Percentiles rank a stretch among this genome's conserved stretches.
Evolutionary conservation across 2,888 invertebrate genomes (phyloP).

Genomic region (Mythimna pallens): DNA sequence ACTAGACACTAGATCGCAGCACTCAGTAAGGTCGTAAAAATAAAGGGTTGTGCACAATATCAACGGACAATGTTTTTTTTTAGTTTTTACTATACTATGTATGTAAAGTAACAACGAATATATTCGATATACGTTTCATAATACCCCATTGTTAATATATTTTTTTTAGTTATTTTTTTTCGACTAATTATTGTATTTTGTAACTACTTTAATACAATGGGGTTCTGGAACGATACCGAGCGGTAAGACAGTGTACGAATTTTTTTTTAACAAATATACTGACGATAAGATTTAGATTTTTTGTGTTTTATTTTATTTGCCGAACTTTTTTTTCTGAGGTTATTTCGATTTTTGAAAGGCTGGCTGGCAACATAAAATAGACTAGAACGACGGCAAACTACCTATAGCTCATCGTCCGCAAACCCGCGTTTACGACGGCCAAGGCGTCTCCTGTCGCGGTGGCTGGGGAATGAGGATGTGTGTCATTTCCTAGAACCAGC

Average conservation of each 20-base stretch:
- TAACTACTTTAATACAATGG: constrained; percentile 85
- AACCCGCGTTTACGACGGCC: too few species aligned
- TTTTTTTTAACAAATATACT: constrained; percentile 89
- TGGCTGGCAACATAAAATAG: too few species aligned
- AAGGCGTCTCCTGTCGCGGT: neutral
- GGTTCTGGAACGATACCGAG: constrained; percentile 89
- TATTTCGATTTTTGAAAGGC: too few species aligned
- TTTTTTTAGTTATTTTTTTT: constrained; percentile 66
- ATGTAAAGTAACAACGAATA: constrained; percentile 83
- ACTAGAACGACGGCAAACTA: too few species aligned
- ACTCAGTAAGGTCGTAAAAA: constrained; percentile 2
- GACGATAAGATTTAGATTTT: constrained; percentile 75
- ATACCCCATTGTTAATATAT: constrained; percentile 83
- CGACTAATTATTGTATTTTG: constrained; percentile 68
- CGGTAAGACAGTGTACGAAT: constrained; percentile 79
- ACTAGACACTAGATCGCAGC: constrained; percentile 26
- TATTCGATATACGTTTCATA: constrained; percentile 87
- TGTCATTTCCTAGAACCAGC: too few species aligned
- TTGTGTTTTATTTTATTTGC: constrained; percentile 55
- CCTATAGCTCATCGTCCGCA: too few species aligned
- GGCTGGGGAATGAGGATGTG: too few species aligned
- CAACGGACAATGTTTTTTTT: constrained; percentile 49
- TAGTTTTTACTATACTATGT: constrained; percentile 45
- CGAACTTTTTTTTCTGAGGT: neutral
- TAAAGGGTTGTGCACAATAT: constrained; percentile 31